phyloP scores from a whole-genome alignment of 2,113 vertebrate genomes.

The Nipponia nippon region DNA sequence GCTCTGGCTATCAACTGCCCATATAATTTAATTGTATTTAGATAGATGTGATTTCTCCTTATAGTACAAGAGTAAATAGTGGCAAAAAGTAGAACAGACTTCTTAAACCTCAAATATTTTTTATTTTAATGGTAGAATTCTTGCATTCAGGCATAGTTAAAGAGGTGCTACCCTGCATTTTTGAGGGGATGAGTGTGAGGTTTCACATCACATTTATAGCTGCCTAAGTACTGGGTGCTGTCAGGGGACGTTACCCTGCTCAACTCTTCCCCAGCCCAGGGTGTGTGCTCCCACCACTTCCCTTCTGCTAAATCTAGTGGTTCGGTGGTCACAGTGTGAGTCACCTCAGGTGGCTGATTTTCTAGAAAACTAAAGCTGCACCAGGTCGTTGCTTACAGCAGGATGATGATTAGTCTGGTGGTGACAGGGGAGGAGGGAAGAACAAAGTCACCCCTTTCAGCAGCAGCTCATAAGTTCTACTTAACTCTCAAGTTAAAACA shows the following conservation, averaged over 20 bases:
- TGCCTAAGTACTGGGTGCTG: not conserved
- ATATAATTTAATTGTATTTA: not conserved
- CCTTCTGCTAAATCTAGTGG: not conserved
- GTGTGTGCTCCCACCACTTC: not conserved
- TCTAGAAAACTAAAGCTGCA: not conserved
- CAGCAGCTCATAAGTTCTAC: not conserved
- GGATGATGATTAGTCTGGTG: not conserved
- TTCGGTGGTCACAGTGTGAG: not conserved
- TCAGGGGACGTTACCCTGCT: not conserved
- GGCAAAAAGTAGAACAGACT: not conserved
- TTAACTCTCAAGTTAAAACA: not conserved
- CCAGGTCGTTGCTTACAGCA: not conserved
- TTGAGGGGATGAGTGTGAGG: not conserved
- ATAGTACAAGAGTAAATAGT: not conserved
- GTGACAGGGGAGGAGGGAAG: not conserved
- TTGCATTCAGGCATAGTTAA: not conserved
- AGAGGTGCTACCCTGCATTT: not conserved
- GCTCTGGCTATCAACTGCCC: not conserved
- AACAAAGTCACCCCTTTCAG: not conserved
- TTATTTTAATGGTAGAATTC: not conserved
- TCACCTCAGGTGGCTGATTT: not conserved
- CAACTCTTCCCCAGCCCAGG: not conserved
- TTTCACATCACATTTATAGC: not conserved
- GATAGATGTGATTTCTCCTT: not conserved
- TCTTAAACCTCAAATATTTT: not conserved